Evolutionary conservation across 2,888 invertebrate genomes (phyloP).

Genomic region (Anaspis maculata): DNA sequence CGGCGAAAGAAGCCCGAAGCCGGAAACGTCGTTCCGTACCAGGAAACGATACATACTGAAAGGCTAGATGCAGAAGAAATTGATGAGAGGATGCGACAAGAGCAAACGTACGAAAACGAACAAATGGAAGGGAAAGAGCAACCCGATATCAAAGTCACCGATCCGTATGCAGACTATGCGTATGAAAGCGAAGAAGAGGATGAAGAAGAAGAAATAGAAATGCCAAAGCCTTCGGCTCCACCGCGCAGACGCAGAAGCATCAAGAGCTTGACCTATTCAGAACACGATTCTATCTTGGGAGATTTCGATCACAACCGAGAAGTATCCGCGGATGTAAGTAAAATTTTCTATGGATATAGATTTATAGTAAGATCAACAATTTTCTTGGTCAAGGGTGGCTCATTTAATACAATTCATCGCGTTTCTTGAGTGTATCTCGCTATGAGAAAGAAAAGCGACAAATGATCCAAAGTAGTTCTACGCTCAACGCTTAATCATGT

Average conservation of each 20-base stretch:
- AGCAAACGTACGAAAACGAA: slow-evolving; percentile 36
- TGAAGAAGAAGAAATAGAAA: slow-evolving; percentile 14
- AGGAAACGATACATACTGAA: slow-evolving; percentile 32
- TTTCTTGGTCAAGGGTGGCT: no score
- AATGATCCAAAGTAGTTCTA: no score
- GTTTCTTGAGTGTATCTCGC: no score
- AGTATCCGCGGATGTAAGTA: no score
- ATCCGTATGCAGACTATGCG: slow-evolving; percentile 28
- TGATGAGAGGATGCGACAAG: slow-evolving; percentile 11
- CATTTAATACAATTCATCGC: no score
- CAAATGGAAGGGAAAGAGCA: slow-evolving; percentile 49
- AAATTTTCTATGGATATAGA: no score
- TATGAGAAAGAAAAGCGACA: no score
- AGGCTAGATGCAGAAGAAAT: slow-evolving; percentile 6
- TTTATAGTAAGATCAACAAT: no score
- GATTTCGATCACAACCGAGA: slow-evolving; percentile 22
- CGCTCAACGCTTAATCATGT: no score
- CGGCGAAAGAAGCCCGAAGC: slow-evolving; percentile 19
- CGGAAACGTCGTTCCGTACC: slow-evolving; percentile 39
- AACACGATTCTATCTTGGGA: slow-evolving; percentile 34
- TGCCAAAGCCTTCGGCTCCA: slow-evolving; percentile 33
- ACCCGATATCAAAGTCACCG: slow-evolving; percentile 41
- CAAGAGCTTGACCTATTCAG: slow-evolving; percentile 37
- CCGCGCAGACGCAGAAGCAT: slow-evolving; percentile 36
- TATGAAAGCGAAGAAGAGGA: slow-evolving; percentile 16